Conservation (phyloP, 2,113 vertebrate species). For the Podilymbus podiceps region DNA sequence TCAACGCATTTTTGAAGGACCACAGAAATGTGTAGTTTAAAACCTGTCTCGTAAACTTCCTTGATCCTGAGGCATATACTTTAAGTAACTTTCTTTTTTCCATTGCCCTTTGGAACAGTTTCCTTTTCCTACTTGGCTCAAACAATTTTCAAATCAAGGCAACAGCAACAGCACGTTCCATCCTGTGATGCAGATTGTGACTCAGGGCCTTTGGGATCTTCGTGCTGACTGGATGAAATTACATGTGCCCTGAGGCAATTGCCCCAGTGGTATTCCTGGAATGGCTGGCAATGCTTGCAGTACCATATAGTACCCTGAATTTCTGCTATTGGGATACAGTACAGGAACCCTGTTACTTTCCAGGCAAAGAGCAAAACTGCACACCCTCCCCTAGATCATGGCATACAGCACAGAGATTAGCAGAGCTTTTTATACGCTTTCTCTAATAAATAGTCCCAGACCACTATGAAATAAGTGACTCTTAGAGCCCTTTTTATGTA, state of each 20-base stretch:
- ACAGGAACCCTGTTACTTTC: not conserved
- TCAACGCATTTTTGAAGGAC: conserved; percentile 38
- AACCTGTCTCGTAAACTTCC: conserved; percentile 68
- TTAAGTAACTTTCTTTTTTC: conserved; percentile 64
- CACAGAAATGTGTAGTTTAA: conserved; percentile 54
- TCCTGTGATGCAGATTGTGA: not conserved
- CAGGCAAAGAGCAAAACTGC: not conserved
- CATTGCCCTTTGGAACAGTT: conserved; percentile 57
- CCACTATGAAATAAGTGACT: not conserved
- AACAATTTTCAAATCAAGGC: not conserved
- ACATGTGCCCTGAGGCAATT: not conserved
- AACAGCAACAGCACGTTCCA: not conserved
- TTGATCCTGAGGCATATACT: conserved; percentile 51
- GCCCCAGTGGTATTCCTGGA: not conserved
- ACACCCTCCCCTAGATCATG: not conserved
- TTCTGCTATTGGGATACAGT: not conserved
- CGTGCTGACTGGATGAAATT: not conserved
- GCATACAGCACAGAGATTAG: not conserved
- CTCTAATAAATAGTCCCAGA: conserved; percentile 3
- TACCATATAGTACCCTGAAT: not conserved
- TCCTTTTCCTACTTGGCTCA: conserved; percentile 46
- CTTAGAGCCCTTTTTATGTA: not conserved
- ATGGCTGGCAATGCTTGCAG: not conserved
- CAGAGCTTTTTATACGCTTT: not conserved
- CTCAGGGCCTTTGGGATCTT: not conserved